phyloP scores from a whole-genome alignment of 2,797 vertebrate genomes.

The Dryobates pubescens region DNA sequence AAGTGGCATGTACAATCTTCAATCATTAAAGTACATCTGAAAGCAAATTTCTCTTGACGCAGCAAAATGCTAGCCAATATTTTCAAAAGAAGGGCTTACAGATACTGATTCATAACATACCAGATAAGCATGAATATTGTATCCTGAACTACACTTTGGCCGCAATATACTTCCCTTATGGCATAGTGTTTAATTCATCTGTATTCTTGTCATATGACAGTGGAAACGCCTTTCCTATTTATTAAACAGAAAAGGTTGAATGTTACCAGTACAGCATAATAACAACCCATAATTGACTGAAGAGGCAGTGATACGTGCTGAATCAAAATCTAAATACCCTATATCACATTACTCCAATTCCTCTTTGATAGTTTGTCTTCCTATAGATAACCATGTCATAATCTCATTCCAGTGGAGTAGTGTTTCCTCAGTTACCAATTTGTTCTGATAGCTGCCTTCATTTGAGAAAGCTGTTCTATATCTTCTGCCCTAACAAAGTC shows the following conservation, averaged over 20 bases:
- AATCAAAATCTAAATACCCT: conserved; percentile 20
- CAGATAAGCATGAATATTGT: not conserved
- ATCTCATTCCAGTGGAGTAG: not conserved
- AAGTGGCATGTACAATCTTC: not conserved
- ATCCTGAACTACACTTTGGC: not conserved
- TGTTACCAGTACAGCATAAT: not conserved
- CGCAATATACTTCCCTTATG: not conserved
- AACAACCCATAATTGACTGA: not conserved
- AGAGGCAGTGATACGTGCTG: not conserved
- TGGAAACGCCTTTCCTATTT: not conserved
- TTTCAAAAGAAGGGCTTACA: not conserved
- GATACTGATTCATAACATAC: not conserved
- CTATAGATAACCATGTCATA: not conserved
- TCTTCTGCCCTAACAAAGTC: conserved; percentile 10
- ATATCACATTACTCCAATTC: not conserved
- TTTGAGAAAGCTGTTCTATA: not conserved
- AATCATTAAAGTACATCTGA: not conserved
- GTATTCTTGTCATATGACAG: not conserved
- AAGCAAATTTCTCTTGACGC: not conserved
- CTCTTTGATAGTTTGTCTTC: not conserved
- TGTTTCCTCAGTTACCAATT: not conserved
- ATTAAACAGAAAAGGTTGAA: not conserved
- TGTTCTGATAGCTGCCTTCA: not conserved
- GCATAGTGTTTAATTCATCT: not conserved
- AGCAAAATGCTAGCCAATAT: not conserved